phyloP scores from a whole-genome alignment of 2,113 vertebrate species.

The Ceyx melanurus region DNA sequence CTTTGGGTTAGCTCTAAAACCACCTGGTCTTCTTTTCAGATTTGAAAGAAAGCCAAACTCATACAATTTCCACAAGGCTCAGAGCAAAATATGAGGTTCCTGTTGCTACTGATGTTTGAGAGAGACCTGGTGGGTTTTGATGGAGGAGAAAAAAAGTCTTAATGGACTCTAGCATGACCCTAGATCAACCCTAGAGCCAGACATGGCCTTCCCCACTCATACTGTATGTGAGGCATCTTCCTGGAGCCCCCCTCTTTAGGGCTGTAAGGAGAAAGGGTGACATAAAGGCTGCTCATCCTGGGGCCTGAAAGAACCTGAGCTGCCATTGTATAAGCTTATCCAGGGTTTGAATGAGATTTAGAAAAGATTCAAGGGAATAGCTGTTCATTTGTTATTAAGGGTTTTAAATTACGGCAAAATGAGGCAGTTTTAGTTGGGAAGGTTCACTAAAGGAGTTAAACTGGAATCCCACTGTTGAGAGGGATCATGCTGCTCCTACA shows the following conservation, averaged over 20 bases:
- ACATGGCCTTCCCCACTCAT: neutral
- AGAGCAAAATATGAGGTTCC: neutral
- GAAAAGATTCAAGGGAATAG: neutral
- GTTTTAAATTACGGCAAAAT: neutral
- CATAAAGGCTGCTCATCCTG: neutral
- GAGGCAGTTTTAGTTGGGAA: neutral
- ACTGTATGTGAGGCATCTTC: neutral
- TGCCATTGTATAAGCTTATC: neutral
- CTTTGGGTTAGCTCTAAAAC: neutral
- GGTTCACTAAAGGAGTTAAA: neutral
- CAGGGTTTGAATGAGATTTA: neutral
- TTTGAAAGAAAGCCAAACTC: too few relatives aligned
- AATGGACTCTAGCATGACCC: neutral
- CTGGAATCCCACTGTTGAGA: neutral
- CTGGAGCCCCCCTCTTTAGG: neutral
- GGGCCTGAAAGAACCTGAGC: neutral
- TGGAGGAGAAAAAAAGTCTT: neutral
- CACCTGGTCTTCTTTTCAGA: neutral
- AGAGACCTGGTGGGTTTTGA: neutral
- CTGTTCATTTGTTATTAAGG: neutral
- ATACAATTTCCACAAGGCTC: neutral
- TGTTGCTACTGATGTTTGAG: neutral
- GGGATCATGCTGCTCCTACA: neutral
- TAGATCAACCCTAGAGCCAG: neutral
- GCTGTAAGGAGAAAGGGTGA: neutral